phyloP scores from a whole-genome alignment of 2,797 vertebrate genomes.

The Lacerta viridis region DNA sequence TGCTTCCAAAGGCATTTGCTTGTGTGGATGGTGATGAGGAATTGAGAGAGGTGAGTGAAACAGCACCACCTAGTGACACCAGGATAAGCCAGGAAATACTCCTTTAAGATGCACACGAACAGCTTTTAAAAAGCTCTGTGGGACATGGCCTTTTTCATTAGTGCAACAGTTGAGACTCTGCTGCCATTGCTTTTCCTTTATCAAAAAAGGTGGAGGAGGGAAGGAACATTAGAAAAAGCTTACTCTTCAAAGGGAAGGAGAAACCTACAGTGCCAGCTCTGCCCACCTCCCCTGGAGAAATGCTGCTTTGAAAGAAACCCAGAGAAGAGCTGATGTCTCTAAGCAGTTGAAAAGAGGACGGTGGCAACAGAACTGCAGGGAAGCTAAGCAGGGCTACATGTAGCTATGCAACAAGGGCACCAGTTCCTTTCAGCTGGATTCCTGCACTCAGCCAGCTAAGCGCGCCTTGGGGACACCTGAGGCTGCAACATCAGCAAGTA shows the following conservation, averaged over 20 bases:
- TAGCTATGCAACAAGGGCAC: constrained; percentile 10
- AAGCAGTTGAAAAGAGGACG: constrained; percentile 11
- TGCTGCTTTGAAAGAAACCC: constrained; percentile 11
- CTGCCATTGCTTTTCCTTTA: background rate
- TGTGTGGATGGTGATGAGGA: too few relatives aligned
- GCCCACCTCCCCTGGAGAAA: background rate
- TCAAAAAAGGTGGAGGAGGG: background rate
- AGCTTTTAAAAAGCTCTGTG: background rate
- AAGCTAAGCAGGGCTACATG: background rate
- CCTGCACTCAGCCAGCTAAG: background rate
- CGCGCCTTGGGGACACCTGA: background rate
- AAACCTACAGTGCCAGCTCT: background rate
- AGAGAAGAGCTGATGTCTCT: background rate
- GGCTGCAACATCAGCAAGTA: background rate
- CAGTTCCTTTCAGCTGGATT: background rate
- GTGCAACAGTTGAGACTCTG: background rate
- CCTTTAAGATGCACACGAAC: background rate
- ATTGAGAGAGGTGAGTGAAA: background rate
- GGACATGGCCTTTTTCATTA: background rate
- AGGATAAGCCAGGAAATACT: background rate
- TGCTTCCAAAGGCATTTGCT: background rate
- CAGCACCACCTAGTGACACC: background rate
- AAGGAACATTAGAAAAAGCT: constrained; percentile 4
- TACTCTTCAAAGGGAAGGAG: constrained; percentile 19
- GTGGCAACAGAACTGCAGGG: constrained; percentile 8